Base-by-base conservation (phyloP, 2,113 vertebrate genomes). In the Hippolais icterina region DNA sequence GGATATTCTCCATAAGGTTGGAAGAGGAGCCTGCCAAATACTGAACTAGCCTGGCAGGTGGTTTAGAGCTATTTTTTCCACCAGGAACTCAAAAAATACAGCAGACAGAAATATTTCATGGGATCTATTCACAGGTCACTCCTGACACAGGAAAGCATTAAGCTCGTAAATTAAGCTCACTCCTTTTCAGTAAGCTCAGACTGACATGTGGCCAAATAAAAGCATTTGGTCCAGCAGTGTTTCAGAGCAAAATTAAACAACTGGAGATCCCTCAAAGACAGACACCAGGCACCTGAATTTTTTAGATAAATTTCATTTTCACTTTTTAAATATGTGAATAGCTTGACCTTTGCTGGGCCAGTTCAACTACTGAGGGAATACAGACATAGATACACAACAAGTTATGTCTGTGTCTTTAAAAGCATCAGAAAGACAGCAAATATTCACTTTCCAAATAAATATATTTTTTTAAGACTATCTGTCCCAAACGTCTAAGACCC, bases 401-500 rank as follows among this genome's bases (percentile, higher is more conserved):
- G n/a, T 9, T 37, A 66, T 5, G 8, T 18, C 28, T 1, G 0
- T 49, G 22, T 35, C 66, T 83, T 60, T 12, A 42, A 6, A 63
- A 84, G 56, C 29, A 29, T 50, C 60, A 88, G 21, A 84, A 78
- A 35, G 3, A 22, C 2, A 65, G 22, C 11, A 69, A 66, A 66
- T 31, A 33, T 37, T 64, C 37, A 31, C 23, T 81, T 90, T 44
- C 33, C n/a, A 83, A 66, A 24, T 42, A 59, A 17, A 44, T 18
- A 44, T 44, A 8, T 44, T 23, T 42, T 57, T 70, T 60, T 11
- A 63, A 68, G n/a, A 57, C 13, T 57, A 2, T 25, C 64, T 65
- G 12, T 15, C 25, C n/a, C 52, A 66, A 61, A 53, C 0, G 0
- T 14, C 42, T 63, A 63, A 53, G 31, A 90, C 21, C 3, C 4